These are phyloP conservation scores for Shinisaurus crocodilurus DNA, from an alignment of 2,113 vertebrate species.

Conservation along the genomic window DNA sequence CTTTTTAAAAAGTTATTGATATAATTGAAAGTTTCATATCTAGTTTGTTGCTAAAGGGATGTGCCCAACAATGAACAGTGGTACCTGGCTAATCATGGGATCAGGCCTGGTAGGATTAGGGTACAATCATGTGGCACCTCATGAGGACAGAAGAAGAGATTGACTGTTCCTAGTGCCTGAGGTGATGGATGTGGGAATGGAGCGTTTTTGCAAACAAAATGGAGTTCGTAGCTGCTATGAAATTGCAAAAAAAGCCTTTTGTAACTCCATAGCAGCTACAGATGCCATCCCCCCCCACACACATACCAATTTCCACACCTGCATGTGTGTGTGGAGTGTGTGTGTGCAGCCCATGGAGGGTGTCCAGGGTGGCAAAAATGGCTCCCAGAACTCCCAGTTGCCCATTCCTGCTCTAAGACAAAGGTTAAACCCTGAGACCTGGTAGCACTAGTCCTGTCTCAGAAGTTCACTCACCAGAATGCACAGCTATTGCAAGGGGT, in stretches of 20 bases:
- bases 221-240: too few relatives aligned
- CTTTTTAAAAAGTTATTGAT: background rate
- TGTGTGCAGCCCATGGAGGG: too few relatives aligned
- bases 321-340: too few relatives aligned
- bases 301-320: too few relatives aligned
- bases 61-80: background rate
- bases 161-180: background rate
- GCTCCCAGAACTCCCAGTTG: too few relatives aligned
- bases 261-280: too few relatives aligned
- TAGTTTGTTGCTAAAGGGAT: background rate
- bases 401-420: too few relatives aligned
- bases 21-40: background rate
- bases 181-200: background rate
- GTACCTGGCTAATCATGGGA: background rate
- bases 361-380: too few relatives aligned
- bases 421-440: background rate
- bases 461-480: background rate
- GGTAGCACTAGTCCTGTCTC: background rate
- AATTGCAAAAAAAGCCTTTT: too few relatives aligned
- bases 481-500: background rate
- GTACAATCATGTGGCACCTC: too few relatives aligned
- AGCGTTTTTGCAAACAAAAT: background rate
- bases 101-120: background rate
- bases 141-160: background rate
- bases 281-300: too few relatives aligned